phyloP scores from a whole-genome alignment of 2,888 invertebrate species.

The Clostera curtula region DNA sequence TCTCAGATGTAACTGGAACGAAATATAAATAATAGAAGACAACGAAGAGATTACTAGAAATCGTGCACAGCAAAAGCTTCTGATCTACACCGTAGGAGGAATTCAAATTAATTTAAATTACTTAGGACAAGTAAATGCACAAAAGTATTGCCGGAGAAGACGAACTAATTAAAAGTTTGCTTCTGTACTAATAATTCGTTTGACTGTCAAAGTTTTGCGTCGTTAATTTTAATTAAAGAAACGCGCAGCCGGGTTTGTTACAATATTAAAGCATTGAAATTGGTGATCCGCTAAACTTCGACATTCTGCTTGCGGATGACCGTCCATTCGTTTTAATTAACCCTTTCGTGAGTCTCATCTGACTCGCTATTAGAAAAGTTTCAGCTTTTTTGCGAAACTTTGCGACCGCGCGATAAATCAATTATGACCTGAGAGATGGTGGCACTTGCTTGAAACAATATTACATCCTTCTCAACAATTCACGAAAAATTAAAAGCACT shows the following conservation, averaged over 20 bases:
- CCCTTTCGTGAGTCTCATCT: conserved; percentile 57
- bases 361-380: conserved; percentile 51
- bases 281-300: conserved; percentile 73
- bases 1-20: conserved; percentile 18
- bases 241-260: conserved; percentile 67
- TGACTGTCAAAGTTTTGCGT: conserved; percentile 73
- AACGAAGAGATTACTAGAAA: too few relatives aligned
- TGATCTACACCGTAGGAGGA: conserved; percentile 33
- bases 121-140: conserved; percentile 58
- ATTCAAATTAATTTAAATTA: conserved; percentile 66
- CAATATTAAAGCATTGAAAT: conserved; percentile 73
- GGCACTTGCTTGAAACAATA: conserved; percentile 23
- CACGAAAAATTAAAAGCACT: too few relatives aligned
- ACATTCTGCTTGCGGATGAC: conserved; percentile 62
- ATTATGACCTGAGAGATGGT: conserved; percentile 37
- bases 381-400: conserved; percentile 36
- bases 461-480: too few relatives aligned
- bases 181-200: conserved; percentile 74
- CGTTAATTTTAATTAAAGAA: conserved; percentile 76
- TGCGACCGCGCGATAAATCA: conserved; percentile 47
- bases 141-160: conserved; percentile 65
- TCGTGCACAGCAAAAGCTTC: conserved; percentile 22
- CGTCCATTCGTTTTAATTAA: conserved; percentile 72
- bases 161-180: conserved; percentile 73
- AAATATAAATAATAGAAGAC: conserved; percentile 31